Evolutionary conservation across 2,113 vertebrate species (phyloP).

Genomic region (Chaetodon trifascialis): DNA sequence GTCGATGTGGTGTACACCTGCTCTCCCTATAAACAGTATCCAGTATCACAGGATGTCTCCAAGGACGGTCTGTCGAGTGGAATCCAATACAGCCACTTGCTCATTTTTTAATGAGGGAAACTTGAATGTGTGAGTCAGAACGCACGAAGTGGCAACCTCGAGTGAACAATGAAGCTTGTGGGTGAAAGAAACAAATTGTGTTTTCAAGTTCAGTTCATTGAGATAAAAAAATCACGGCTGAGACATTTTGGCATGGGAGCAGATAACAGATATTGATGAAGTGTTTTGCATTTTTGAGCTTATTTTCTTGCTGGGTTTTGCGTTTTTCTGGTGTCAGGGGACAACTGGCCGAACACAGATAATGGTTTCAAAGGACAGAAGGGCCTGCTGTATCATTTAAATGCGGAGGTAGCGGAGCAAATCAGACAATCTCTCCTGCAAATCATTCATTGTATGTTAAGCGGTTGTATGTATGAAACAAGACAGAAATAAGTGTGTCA

Average conservation of each 20-base stretch:
- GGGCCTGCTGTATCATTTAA: neutral
- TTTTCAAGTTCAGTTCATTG: neutral
- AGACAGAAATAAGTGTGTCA: neutral
- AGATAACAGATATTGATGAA: neutral
- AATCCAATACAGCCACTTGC: conserved; percentile 64
- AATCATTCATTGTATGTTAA: neutral
- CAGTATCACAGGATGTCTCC: conserved; percentile 67
- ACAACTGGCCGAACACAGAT: neutral
- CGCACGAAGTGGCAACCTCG: neutral
- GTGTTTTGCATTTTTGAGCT: neutral
- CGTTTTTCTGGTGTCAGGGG: neutral
- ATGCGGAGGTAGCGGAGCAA: neutral
- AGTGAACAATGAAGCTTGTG: neutral
- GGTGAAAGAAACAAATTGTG: conserved; percentile 1
- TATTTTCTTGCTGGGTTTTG: neutral
- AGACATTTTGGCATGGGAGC: neutral
- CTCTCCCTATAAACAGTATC: conserved; percentile 65
- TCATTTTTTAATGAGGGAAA: conserved; percentile 67
- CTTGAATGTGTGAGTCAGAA: conserved; percentile 35
- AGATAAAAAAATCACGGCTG: neutral
- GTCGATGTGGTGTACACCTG: conserved; percentile 70
- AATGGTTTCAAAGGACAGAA: neutral
- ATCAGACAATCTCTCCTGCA: neutral
- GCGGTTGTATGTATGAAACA: neutral
- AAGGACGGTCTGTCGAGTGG: conserved; percentile 62